These are phyloP conservation scores for Rousettus leschenaultii DNA, from an alignment of 2,113 vertebrate species.

Conservation along the genomic window DNA sequence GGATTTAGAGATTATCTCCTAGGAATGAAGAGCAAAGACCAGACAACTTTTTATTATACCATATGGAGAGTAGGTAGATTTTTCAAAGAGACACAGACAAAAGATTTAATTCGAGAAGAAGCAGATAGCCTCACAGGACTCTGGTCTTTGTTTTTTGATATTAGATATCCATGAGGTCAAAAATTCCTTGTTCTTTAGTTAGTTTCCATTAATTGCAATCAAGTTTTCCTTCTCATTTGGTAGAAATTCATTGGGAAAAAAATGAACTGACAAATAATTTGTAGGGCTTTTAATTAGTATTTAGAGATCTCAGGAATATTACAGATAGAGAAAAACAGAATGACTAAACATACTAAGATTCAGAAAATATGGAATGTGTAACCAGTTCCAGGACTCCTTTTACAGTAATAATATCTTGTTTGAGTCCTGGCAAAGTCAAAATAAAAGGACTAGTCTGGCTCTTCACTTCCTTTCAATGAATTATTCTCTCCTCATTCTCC, in stretches of 20 bases:
- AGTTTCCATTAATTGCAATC: background rate
- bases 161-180: background rate
- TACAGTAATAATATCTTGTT: background rate
- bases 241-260: background rate
- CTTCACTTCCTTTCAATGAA: too few relatives aligned
- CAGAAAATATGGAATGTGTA: background rate
- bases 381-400: background rate
- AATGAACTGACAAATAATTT: background rate
- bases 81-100: background rate
- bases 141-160: background rate
- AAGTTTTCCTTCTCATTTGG: background rate
- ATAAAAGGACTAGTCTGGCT: background rate
- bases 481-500: too few relatives aligned
- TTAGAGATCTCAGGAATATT: background rate
- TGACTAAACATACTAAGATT: background rate
- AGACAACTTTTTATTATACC: background rate
- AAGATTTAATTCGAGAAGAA: background rate
- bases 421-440: background rate
- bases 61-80: background rate
- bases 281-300: background rate
- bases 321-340: background rate
- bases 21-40: background rate
- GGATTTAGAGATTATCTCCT: background rate
- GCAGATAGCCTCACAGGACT: background rate
- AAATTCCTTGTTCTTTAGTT: background rate